Conservation (phyloP, 64 coral and sea anemone genomes). For the Astreopora myriophthalma region DNA sequence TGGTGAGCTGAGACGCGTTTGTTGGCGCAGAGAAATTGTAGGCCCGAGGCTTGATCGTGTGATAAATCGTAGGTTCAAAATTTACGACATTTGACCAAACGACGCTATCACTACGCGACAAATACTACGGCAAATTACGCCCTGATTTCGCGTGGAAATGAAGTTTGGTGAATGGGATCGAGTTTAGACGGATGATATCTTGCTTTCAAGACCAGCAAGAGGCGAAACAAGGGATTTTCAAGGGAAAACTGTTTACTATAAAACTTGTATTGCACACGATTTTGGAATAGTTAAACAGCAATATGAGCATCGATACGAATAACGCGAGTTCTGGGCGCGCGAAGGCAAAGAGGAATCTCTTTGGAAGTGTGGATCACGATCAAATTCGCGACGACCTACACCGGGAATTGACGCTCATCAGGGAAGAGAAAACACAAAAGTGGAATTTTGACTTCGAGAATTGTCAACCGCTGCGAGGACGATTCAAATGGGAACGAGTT, state of each 20-base stretch:
- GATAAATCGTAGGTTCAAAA: neutral
- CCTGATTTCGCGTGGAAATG: neutral
- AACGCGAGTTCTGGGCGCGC: neutral
- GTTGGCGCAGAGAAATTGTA: neutral
- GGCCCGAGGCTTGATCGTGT: neutral
- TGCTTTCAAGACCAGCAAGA: neutral
- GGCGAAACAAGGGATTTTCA: neutral
- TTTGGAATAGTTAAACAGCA: constrained; percentile 30
- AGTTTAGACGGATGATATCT: neutral
- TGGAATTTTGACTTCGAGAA: constrained; percentile 87
- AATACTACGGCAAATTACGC: constrained; percentile 25
- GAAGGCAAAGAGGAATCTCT: constrained; percentile 45
- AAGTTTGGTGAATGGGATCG: constrained; percentile 16
- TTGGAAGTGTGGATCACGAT: constrained; percentile 70
- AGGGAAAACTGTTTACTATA: neutral
- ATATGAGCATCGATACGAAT: neutral
- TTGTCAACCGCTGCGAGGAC: constrained; percentile 57
- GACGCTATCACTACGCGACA: constrained; percentile 46
- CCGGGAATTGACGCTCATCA: constrained; percentile 29
- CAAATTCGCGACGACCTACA: constrained; percentile 64
- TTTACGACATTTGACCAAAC: neutral
- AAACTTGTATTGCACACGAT: constrained; percentile 39
- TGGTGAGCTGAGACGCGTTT: neutral
- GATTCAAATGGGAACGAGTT: constrained; percentile 70
- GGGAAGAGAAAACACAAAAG: constrained; percentile 53